Percentiles rank a stretch among this genome's conserved stretches.
phyloP scores from a whole-genome alignment of 1,140 invertebrate species.

The Bombus confusus region DNA sequence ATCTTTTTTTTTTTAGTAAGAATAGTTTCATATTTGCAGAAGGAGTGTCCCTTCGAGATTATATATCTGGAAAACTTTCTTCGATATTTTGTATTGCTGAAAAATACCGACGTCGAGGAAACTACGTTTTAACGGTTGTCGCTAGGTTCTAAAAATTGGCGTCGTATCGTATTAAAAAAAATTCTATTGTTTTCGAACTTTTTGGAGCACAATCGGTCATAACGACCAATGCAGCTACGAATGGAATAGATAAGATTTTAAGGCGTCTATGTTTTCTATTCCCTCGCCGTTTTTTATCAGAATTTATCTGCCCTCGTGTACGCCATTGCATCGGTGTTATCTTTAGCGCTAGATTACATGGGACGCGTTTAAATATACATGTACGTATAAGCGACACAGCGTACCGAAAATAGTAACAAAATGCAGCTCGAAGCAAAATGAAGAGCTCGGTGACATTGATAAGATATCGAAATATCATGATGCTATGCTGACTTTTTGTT shows the following conservation, averaged over 20 bases:
- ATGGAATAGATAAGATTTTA: background rate
- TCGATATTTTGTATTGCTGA: no score
- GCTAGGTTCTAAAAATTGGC: no score
- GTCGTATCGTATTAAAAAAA: no score
- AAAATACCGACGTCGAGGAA: no score
- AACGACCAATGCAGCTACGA: background rate
- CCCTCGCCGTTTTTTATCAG: background rate
- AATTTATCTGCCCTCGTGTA: background rate
- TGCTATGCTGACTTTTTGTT: background rate
- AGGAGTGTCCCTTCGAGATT: no score
- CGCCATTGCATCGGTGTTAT: conserved; percentile 8
- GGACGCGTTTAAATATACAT: conserved; percentile 10
- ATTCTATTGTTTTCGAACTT: background rate
- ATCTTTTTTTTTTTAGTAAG: no score
- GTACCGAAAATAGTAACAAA: conserved; percentile 14
- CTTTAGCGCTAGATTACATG: conserved; percentile 15
- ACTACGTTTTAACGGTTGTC: no score
- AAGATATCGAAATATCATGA: background rate
- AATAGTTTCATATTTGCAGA: no score
- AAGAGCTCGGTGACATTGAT: background rate
- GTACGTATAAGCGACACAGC: background rate
- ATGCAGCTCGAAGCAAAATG: background rate
- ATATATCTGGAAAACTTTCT: no score
- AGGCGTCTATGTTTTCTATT: background rate
- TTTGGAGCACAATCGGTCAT: background rate